Conservation (phyloP, 2,888 invertebrate species). For the Melipona beecheii region DNA sequence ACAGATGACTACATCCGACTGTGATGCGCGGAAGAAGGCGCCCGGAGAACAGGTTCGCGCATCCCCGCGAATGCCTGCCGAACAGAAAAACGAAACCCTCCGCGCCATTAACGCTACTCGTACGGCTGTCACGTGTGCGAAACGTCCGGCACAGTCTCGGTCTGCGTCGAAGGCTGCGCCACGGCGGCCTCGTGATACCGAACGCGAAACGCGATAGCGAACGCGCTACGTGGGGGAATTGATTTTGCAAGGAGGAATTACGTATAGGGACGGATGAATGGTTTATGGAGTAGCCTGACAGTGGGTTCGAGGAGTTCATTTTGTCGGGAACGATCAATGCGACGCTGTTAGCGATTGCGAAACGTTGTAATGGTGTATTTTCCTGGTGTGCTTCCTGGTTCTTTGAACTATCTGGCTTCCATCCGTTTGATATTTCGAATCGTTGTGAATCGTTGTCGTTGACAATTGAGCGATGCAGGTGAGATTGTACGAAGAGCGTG, state of each 20-base stretch:
- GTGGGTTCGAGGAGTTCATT: not conserved
- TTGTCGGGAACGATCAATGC: slow-evolving; percentile 1
- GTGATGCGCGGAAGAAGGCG: slow-evolving; percentile 69
- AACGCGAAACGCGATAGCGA: not conserved
- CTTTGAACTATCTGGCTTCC: not conserved
- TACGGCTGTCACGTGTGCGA: slow-evolving; percentile 38
- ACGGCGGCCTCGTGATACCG: not conserved
- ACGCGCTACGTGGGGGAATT: not conserved
- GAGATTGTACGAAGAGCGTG: not conserved
- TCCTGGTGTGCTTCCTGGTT: slow-evolving; percentile 5
- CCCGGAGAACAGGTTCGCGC: slow-evolving; percentile 66
- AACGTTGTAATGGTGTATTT: not conserved
- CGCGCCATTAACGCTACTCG: slow-evolving; percentile 27
- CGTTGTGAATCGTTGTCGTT: too few species aligned
- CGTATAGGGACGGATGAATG: not conserved
- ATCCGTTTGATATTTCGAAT: not conserved
- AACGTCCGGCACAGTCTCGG: not conserved
- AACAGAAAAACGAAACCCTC: slow-evolving; percentile 47
- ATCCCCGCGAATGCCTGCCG: slow-evolving; percentile 38
- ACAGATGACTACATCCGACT: slow-evolving; percentile 77
- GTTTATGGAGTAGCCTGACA: slow-evolving; percentile 7
- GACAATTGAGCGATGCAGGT: too few species aligned
- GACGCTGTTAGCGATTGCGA: not conserved
- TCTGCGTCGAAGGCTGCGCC: not conserved
- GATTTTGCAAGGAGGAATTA: not conserved